These are phyloP conservation scores for Palythoa heliodiscus DNA, from an alignment of 92 coral and sea anemone species.

Conservation along the genomic window DNA sequence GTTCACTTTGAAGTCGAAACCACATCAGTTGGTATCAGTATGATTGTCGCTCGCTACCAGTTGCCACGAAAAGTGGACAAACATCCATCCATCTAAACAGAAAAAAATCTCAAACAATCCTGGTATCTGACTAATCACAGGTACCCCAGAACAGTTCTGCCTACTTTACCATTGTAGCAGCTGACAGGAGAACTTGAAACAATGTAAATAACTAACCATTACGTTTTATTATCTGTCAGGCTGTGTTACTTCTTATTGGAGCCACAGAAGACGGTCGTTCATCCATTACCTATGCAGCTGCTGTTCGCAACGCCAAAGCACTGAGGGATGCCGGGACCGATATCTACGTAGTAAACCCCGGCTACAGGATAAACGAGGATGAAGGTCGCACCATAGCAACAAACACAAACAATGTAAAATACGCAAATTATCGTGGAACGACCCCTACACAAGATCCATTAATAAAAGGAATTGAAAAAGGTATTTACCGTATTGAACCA, in stretches of 20 bases:
- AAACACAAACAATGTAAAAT: neutral
- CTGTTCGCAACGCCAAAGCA: slow-evolving; percentile 19
- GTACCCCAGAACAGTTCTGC: too few relatives aligned
- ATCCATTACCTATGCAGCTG: neutral
- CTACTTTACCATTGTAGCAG: neutral
- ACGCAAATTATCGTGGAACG: neutral
- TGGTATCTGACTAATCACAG: too few relatives aligned
- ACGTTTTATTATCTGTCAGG: neutral
- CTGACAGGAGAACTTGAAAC: neutral
- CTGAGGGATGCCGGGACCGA: slow-evolving; percentile 32
- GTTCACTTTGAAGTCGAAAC: too few relatives aligned
- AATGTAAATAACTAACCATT: neutral
- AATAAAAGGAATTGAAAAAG: neutral
- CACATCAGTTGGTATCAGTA: too few relatives aligned
- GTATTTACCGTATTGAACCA: neutral
- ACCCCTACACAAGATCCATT: neutral
- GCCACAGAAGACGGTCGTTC: slow-evolving; percentile 24
- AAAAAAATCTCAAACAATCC: too few relatives aligned
- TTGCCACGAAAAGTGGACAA: too few relatives aligned
- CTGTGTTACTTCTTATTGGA: neutral
- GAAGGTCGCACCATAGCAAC: slow-evolving; percentile 38
- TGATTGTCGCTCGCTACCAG: too few relatives aligned
- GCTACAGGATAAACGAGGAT: slow-evolving; percentile 24
- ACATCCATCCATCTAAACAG: too few relatives aligned
- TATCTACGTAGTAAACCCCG: slow-evolving; percentile 27